Evolutionary conservation across 1,140 invertebrate genomes (phyloP).

Genomic region (Drosophila ogumai): DNA sequence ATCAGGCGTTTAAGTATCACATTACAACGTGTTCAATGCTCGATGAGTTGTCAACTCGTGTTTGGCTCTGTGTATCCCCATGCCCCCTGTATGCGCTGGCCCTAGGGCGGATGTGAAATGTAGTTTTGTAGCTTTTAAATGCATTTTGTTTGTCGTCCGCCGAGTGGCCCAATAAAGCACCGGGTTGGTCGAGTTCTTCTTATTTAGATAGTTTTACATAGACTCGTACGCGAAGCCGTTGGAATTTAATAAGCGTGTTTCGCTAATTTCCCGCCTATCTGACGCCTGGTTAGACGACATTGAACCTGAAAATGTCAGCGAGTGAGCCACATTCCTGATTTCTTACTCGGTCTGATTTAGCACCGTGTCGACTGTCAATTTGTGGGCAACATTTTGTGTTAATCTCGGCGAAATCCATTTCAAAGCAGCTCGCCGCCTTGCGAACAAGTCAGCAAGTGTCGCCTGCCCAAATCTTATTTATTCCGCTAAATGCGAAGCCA

Average conservation of each 20-base stretch:
- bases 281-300: slow-evolving; percentile 51
- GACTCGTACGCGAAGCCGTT: slow-evolving; percentile 53
- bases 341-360: slow-evolving; percentile 66
- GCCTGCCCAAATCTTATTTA: slow-evolving; percentile 50
- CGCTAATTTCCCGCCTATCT: slow-evolving; percentile 65
- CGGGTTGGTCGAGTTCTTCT: slow-evolving; percentile 28
- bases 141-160: slow-evolving; percentile 77
- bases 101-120: slow-evolving; percentile 60
- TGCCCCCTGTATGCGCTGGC: slow-evolving; percentile 8
- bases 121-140: slow-evolving; percentile 83
- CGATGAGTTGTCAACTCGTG: slow-evolving; percentile 85
- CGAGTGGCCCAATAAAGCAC: slow-evolving; percentile 77
- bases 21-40: slow-evolving; percentile 85
- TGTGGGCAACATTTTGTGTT: slow-evolving; percentile 63
- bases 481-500: slow-evolving; percentile 42
- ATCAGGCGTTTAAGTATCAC: slow-evolving; percentile 85
- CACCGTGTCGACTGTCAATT: slow-evolving; percentile 76
- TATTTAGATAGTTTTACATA: slow-evolving; percentile 84
- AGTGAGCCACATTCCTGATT: slow-evolving; percentile 13
- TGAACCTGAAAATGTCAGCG: slow-evolving; percentile 68
- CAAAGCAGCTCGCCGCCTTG: slow-evolving; percentile 59
- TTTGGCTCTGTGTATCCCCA: slow-evolving; percentile 60
- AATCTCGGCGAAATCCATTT: slow-evolving; percentile 63
- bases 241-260: slow-evolving; percentile 80
- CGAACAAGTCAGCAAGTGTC: slow-evolving; percentile 71